A percentile compares a stretch with the other conserved stretches of the same genome.
phyloP scores from a whole-genome alignment of 2,113 vertebrate species.

The Macquaria australasica region DNA sequence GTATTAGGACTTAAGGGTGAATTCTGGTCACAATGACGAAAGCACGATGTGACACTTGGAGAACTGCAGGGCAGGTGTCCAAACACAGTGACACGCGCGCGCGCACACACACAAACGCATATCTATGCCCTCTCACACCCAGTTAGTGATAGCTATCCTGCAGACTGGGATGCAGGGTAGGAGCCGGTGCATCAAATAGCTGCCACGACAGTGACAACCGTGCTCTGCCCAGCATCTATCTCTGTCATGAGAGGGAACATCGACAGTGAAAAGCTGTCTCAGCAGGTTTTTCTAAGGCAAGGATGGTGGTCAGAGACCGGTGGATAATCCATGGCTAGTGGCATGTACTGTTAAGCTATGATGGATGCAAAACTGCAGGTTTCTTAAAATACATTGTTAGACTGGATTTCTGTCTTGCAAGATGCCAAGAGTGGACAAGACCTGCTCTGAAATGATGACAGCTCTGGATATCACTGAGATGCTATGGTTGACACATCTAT shows the following conservation, averaged over 20 bases:
- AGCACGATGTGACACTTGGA: constrained; percentile 37
- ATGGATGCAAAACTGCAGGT: neutral
- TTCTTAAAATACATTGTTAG: neutral
- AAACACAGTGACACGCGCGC: constrained; percentile 19
- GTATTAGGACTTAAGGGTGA: constrained; percentile 48
- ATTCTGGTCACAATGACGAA: constrained; percentile 49
- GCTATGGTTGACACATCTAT: neutral
- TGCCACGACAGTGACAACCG: constrained; percentile 13
- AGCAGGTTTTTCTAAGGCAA: constrained; percentile 10
- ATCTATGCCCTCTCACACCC: constrained; percentile 1
- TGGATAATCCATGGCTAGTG: neutral
- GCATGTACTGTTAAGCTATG: neutral
- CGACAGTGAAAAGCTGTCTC: constrained; percentile 14
- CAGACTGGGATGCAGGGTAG: constrained; percentile 27
- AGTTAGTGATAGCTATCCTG: constrained; percentile 19
- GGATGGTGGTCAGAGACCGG: constrained; percentile 3
- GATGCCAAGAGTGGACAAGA: neutral
- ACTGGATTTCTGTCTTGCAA: neutral
- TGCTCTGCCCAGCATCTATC: constrained; percentile 5
- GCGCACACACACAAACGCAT: neutral
- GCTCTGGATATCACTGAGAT: neutral
- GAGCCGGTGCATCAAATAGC: constrained; percentile 35
- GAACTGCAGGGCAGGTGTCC: constrained; percentile 29
- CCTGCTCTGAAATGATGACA: neutral
- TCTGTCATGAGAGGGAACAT: constrained; percentile 21